Evolutionary conservation across 2,113 vertebrate species (phyloP).

Genomic region (Turnix velox): DNA sequence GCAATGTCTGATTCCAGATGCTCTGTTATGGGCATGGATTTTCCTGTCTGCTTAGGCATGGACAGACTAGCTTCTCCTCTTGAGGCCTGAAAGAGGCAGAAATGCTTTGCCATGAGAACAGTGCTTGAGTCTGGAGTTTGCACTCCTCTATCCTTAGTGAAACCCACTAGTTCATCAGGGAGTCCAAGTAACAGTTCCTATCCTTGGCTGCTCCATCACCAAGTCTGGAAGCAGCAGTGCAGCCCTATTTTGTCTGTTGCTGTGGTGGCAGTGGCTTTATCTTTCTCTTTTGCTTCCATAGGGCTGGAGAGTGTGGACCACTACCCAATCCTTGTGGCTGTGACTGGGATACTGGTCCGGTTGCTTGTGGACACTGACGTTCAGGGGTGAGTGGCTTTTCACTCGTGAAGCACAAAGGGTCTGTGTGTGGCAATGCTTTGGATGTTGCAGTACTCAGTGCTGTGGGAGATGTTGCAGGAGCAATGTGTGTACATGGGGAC

Average conservation of each 20-base stretch:
- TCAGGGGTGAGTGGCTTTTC: conserved; percentile 81
- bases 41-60: neutral
- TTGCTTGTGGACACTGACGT: conserved; percentile 86
- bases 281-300: conserved; percentile 31
- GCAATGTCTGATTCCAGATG: neutral
- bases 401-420: fast-evolving
- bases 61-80: neutral
- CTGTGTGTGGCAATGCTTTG: neutral
- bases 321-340: conserved; percentile 96
- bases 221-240: neutral
- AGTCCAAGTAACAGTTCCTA: neutral
- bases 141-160: neutral
- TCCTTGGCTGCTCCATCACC: neutral
- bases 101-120: neutral
- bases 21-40: neutral
- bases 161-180: neutral
- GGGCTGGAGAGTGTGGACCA: conserved; percentile 97
- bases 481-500: fast-evolving
- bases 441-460: neutral
- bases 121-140: neutral
- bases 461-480: neutral
- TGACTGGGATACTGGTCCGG: conserved; percentile 92
- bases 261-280: fast-evolving
- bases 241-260: neutral
- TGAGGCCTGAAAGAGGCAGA: neutral